phyloP scores from a whole-genome alignment of 2,797 vertebrate genomes.

The Catostomus latipinnis region DNA sequence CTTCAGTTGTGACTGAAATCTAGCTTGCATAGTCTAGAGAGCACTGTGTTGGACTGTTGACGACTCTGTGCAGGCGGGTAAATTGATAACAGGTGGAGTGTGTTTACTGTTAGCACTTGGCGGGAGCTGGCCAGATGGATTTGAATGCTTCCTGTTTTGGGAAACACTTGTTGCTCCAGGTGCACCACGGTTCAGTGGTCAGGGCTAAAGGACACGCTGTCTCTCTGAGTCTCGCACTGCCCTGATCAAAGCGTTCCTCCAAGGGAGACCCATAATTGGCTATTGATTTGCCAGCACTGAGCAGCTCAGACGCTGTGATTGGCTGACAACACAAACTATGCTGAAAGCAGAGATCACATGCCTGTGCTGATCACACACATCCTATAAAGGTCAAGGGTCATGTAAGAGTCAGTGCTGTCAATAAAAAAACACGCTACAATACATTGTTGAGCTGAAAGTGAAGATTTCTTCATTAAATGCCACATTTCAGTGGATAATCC shows the following conservation, averaged over 20 bases:
- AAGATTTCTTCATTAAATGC: conserved; percentile 36
- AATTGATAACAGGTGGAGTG: conserved; percentile 71
- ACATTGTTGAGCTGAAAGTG: conserved; percentile 15
- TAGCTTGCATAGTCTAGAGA: conserved; percentile 11
- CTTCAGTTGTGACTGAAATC: not conserved
- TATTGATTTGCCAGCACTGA: conserved; percentile 80
- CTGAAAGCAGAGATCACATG: conserved; percentile 61
- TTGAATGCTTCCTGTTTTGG: conserved; percentile 67
- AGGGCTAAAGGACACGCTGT: conserved; percentile 70
- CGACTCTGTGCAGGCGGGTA: conserved; percentile 66
- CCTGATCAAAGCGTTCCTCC: conserved; percentile 83
- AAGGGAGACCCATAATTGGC: conserved; percentile 83
- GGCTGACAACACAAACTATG: conserved; percentile 53
- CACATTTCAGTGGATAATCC: conserved; percentile 19
- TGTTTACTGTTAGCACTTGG: conserved; percentile 71
- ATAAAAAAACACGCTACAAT: conserved; percentile 9
- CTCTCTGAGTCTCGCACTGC: conserved; percentile 74
- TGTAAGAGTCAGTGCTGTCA: conserved; percentile 18
- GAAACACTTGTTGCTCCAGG: conserved; percentile 67
- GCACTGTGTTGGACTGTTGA: conserved; percentile 50
- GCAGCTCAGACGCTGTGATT: conserved; percentile 71
- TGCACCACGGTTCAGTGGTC: conserved; percentile 77
- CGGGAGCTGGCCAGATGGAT: conserved; percentile 67
- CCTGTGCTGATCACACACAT: conserved; percentile 56
- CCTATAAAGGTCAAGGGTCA: conserved; percentile 24